phyloP scores from a whole-genome alignment of 2,797 vertebrate genomes.

The Sebastes nivosus region DNA sequence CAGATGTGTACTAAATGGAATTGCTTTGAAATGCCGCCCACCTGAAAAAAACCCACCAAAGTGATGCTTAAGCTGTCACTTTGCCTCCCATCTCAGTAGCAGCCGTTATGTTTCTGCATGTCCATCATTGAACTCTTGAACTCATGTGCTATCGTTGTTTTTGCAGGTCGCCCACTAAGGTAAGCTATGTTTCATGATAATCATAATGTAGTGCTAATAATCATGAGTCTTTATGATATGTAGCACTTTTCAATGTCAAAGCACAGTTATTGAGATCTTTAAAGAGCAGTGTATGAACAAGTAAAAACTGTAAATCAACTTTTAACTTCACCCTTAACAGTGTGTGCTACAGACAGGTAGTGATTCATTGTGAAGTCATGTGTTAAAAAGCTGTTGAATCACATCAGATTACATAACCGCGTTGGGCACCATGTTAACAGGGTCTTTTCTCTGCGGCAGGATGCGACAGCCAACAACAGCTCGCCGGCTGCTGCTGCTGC shows the following conservation, averaged over 20 bases:
- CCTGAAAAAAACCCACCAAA: slow-evolving; percentile 9
- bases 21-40: slow-evolving; percentile 33
- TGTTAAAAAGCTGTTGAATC: slow-evolving; percentile 36
- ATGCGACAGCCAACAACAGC: slow-evolving; percentile 90
- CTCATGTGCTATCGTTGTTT: slow-evolving; percentile 45
- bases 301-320: background rate
- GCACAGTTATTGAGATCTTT: background rate
- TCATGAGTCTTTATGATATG: background rate
- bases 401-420: slow-evolving; percentile 18
- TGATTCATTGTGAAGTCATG: slow-evolving; percentile 32
- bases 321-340: background rate
- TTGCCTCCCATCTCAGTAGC: slow-evolving; percentile 19
- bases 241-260: background rate
- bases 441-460: slow-evolving; percentile 74
- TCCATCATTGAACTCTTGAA: slow-evolving; percentile 27
- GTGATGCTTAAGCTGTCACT: slow-evolving; percentile 31
- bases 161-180: slow-evolving; percentile 84
- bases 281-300: background rate
- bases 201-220: background rate
- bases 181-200: slow-evolving; percentile 58
- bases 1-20: slow-evolving; percentile 40
- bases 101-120: slow-evolving; percentile 16
- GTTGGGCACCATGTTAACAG: slow-evolving; percentile 5
- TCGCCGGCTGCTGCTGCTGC: slow-evolving; percentile 84
- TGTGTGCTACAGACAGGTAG: background rate